A percentile compares a stretch with the other conserved stretches of the same genome.
Conservation (phyloP, 2,888 invertebrate species). For the Neelides folsomi region DNA sequence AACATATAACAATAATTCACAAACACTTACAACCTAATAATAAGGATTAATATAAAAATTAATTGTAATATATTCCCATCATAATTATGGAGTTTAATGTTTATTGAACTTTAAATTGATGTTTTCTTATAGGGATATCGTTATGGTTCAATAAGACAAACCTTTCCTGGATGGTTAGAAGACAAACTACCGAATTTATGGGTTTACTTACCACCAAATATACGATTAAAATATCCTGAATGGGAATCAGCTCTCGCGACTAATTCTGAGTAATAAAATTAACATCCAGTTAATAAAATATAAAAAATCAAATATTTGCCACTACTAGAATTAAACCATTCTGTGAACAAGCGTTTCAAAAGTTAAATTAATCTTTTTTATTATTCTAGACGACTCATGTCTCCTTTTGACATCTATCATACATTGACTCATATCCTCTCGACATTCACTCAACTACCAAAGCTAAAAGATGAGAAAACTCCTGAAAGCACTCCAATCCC, state of each 20-base stretch:
- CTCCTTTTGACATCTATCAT: constrained; percentile 23
- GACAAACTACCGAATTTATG: constrained; percentile 28
- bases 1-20: too few species aligned
- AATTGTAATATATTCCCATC: too few species aligned
- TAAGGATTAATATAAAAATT: too few species aligned
- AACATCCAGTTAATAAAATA: too few species aligned
- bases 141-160: constrained; percentile 55
- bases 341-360: too few species aligned
- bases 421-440: constrained; percentile 19
- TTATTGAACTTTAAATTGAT: too few species aligned
- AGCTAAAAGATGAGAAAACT: constrained; percentile 5
- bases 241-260: constrained; percentile 13
- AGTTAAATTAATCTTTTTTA: not conserved
- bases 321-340: too few species aligned
- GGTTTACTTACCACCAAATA: constrained; percentile 18
- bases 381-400: constrained; percentile 16
- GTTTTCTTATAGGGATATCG: constrained; percentile 54
- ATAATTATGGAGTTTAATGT: too few species aligned
- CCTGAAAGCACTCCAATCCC: constrained; percentile 4
- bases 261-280: constrained; percentile 20
- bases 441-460: constrained; percentile 7
- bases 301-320: too few species aligned
- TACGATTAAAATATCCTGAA: constrained; percentile 9
- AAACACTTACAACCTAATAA: too few species aligned
- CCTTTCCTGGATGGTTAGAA: constrained; percentile 56